phyloP scores from a whole-genome alignment of 2,113 vertebrate species.

The Dasyurus viverrinus region DNA sequence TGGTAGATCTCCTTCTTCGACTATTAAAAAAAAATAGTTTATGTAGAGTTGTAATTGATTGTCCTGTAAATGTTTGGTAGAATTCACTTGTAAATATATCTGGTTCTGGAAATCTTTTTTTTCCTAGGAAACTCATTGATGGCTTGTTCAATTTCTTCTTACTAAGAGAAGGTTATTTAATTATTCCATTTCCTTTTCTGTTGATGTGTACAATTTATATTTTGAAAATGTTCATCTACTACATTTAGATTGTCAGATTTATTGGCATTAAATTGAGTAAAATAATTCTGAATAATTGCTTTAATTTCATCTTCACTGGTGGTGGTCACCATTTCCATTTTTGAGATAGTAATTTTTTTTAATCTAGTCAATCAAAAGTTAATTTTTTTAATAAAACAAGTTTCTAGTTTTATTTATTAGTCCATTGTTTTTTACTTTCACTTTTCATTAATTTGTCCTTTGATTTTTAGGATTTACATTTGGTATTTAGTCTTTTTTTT shows the following conservation, averaged over 20 bases:
- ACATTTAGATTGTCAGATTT: not conserved
- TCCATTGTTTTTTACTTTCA: not conserved
- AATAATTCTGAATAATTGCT: not conserved
- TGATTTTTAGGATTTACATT: not conserved
- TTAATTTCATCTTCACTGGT: not conserved
- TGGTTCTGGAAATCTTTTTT: not conserved
- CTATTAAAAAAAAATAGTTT: too few species aligned
- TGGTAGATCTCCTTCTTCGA: too few species aligned
- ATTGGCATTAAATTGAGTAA: not conserved
- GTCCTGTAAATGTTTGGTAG: too few species aligned
- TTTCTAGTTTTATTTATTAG: not conserved
- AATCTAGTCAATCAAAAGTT: not conserved
- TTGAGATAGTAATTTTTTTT: not conserved
- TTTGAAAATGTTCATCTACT: too few species aligned
- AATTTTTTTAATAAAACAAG: not conserved
- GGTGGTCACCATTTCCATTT: not conserved
- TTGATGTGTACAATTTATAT: not conserved
- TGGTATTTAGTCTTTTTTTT: not conserved
- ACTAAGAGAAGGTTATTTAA: not conserved
- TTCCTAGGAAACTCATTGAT: not conserved
- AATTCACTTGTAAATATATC: too few species aligned
- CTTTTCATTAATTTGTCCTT: not conserved
- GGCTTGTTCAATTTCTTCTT: not conserved
- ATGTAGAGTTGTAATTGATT: too few species aligned
- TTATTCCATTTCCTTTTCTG: not conserved